A percentile compares a stretch with the other conserved stretches of the same genome.
phyloP scores from a whole-genome alignment of 2,113 vertebrate genomes.

The Pycnonotus jocosus region DNA sequence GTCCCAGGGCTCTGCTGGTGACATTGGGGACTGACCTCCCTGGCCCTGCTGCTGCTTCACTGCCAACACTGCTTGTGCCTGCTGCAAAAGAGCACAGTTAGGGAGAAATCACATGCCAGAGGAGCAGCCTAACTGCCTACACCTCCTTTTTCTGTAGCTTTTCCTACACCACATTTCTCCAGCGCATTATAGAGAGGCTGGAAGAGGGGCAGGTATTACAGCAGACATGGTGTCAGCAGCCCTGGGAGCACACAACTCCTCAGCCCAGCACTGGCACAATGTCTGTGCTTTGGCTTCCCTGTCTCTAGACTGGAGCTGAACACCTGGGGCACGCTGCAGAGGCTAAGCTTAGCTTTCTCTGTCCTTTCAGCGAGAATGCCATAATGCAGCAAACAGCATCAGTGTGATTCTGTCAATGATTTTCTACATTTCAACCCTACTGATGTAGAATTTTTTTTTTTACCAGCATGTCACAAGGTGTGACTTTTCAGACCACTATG shows the following conservation, averaged over 20 bases:
- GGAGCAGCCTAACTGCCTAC: background rate
- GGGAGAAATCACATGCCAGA: background rate
- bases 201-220: background rate
- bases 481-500: background rate
- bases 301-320: background rate
- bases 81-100: background rate
- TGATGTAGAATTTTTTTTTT: background rate
- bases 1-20: background rate
- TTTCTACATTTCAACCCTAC: background rate
- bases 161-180: background rate
- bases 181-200: rapidly evolving
- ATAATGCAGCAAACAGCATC: background rate
- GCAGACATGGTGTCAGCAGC: background rate
- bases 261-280: rapidly evolving
- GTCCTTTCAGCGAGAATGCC: background rate
- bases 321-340: rapidly evolving
- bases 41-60: background rate
- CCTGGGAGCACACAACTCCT: rapidly evolving
- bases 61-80: background rate
- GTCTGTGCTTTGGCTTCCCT: background rate
- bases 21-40: rapidly evolving
- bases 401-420: background rate
- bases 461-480: background rate
- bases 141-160: background rate
- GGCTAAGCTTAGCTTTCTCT: background rate